Evolutionary conservation across 2,888 invertebrate genomes (phyloP).

Genomic region (Agrotis ipsilon): DNA sequence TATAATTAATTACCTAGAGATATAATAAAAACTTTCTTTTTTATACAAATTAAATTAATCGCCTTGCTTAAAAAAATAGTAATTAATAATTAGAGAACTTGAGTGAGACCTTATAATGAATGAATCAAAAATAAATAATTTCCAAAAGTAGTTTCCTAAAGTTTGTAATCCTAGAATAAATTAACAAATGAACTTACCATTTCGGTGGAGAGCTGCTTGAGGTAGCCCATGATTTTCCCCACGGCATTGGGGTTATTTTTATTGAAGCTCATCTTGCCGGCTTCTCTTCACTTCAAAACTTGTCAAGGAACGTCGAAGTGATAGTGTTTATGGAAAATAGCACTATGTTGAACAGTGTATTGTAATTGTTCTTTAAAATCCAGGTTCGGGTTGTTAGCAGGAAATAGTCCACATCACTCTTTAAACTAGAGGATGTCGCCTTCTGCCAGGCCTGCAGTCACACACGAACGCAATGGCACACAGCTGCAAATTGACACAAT

Average conservation of each 20-base stretch:
- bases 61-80: slow-evolving; percentile 2
- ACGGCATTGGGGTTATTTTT: slow-evolving; percentile 89
- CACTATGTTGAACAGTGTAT: slow-evolving; percentile 79
- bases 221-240: slow-evolving; percentile 89
- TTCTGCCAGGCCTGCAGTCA: slow-evolving; percentile 57
- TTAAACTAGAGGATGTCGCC: slow-evolving; percentile 57
- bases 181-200: slow-evolving; percentile 80
- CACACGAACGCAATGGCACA: slow-evolving; percentile 67
- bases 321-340: slow-evolving; percentile 81
- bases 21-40: neutral
- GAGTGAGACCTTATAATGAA: neutral
- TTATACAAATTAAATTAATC: slow-evolving; percentile 1
- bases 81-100: slow-evolving; percentile 18
- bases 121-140: too few relatives aligned
- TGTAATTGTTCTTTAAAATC: slow-evolving; percentile 80
- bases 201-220: slow-evolving; percentile 89
- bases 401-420: slow-evolving; percentile 79
- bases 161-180: neutral
- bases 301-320: slow-evolving; percentile 87
- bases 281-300: slow-evolving; percentile 68
- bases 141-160: too few relatives aligned
- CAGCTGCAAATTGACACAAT: slow-evolving; percentile 80
- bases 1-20: too few relatives aligned
- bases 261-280: slow-evolving; percentile 89
- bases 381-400: slow-evolving; percentile 83